A percentile compares a stretch with the other conserved stretches of the same genome.
phyloP scores from a whole-genome alignment of 2,888 invertebrate species.

The Tetanocera ferruginea region DNA sequence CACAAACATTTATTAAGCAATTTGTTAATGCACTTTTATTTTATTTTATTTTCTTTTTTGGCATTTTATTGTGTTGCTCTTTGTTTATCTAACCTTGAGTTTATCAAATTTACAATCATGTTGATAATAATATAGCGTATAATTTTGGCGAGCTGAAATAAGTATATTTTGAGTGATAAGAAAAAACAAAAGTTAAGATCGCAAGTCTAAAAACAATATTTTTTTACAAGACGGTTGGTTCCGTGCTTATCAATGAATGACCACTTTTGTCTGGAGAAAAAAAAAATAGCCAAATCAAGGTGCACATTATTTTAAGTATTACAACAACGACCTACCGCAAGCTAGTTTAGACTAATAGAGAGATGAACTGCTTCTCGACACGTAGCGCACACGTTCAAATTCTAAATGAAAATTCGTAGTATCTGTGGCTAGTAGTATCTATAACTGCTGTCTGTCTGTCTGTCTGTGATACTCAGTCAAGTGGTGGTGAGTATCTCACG shows the following conservation, averaged over 20 bases:
- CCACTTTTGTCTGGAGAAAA: background rate
- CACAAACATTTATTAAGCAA: background rate
- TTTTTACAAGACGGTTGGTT: background rate
- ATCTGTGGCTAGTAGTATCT: conserved; percentile 14
- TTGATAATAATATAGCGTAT: background rate
- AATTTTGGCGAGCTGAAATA: background rate
- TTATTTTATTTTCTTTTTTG: conserved; percentile 2
- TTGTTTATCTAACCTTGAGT: conserved; percentile 26
- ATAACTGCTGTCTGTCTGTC: background rate
- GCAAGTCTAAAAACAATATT: background rate
- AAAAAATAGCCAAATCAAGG: background rate
- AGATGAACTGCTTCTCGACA: conserved; percentile 5
- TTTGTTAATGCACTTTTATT: background rate
- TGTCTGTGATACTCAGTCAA: background rate
- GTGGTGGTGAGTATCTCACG: conserved; percentile 25
- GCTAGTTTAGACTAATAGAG: too few relatives aligned
- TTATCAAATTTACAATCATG: background rate
- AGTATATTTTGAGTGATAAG: background rate
- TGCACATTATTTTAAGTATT: background rate
- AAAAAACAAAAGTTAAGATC: background rate
- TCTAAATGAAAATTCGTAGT: conserved; percentile 25
- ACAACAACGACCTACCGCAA: conserved; percentile 40
- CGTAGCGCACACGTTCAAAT: conserved; percentile 32
- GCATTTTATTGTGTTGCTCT: background rate
- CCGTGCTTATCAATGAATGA: background rate